Percentiles rank a stretch among this genome's conserved stretches.
Conservation (phyloP, 2,797 vertebrate genomes). For the Loriculus beryllinus region DNA sequence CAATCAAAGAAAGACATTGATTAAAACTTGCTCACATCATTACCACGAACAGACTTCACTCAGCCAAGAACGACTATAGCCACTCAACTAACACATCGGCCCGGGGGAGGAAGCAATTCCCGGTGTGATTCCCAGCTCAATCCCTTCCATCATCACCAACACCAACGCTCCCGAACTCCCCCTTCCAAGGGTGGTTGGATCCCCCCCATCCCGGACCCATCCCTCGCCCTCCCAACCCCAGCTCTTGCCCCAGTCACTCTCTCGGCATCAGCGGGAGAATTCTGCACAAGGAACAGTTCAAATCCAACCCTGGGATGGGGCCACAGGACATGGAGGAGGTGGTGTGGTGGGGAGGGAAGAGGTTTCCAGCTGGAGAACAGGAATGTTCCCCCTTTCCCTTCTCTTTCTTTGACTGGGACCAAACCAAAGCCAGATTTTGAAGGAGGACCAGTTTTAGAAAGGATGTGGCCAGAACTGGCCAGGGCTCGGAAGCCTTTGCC, state of each 20-base stretch:
- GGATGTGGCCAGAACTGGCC: neutral
- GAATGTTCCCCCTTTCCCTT: neutral
- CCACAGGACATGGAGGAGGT: neutral
- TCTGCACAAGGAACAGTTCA: neutral
- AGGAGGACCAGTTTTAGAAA: neutral
- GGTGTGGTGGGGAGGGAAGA: neutral
- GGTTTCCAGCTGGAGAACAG: neutral
- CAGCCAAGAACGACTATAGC: constrained; percentile 52
- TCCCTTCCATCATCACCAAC: neutral
- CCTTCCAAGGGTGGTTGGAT: neutral
- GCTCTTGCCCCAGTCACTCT: neutral
- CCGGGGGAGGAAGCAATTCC: neutral
- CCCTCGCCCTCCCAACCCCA: neutral
- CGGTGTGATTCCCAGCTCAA: neutral
- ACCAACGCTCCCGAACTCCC: neutral
- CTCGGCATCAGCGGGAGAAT: neutral
- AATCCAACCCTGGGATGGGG: neutral
- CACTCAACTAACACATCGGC: constrained; percentile 23
- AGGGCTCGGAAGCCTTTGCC: accelerated
- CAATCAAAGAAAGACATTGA: constrained; percentile 54
- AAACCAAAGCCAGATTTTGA: neutral
- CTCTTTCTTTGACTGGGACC: neutral
- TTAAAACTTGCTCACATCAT: constrained; percentile 45
- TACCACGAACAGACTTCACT: constrained; percentile 58
- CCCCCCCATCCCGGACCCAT: neutral